Percentiles rank a stretch among this genome's conserved stretches.
Conservation (phyloP, 2,888 invertebrate genomes). For the Baronia brevicornis region DNA sequence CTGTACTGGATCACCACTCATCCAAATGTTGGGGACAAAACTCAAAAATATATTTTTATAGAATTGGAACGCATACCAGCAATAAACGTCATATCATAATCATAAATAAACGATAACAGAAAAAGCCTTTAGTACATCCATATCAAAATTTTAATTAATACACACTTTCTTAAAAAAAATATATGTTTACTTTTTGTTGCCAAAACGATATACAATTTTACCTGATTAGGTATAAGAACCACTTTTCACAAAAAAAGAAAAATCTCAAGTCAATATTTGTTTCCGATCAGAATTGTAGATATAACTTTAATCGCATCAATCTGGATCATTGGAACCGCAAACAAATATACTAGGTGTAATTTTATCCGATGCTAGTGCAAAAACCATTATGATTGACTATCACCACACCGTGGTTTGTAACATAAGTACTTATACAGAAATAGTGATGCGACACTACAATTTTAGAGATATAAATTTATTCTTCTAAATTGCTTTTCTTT, state of each 20-base stretch:
- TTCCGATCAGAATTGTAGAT: conserved; percentile 20
- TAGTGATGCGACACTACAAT: conserved; percentile 16
- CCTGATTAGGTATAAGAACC: neutral
- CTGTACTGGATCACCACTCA: too few species aligned
- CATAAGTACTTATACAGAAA: conserved; percentile 18
- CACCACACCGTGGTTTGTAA: conserved; percentile 27
- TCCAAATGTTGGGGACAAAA: too few species aligned
- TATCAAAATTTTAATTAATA: too few species aligned
- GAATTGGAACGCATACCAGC: too few species aligned
- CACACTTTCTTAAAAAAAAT: too few species aligned
- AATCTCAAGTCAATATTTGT: conserved; percentile 23
- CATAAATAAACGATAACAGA: conserved; percentile 1
- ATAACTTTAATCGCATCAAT: conserved; percentile 25
- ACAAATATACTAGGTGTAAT: conserved; percentile 47
- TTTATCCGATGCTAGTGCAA: conserved; percentile 46
- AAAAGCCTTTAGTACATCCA: too few species aligned
- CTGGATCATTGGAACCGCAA: conserved; percentile 41
- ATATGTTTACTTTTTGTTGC: too few species aligned
- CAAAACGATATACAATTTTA: too few species aligned
- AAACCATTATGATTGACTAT: conserved; percentile 42
- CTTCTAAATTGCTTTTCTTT: too few species aligned
- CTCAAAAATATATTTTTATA: too few species aligned
- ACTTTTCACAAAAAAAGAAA: conserved; percentile 13
- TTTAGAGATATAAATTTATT: conserved; percentile 11
- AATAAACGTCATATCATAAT: conserved; percentile 1